A percentile compares a stretch with the other conserved stretches of the same genome.
Evolutionary conservation across 2,797 vertebrate genomes (phyloP).

Genomic region (Scolopax rusticola): DNA sequence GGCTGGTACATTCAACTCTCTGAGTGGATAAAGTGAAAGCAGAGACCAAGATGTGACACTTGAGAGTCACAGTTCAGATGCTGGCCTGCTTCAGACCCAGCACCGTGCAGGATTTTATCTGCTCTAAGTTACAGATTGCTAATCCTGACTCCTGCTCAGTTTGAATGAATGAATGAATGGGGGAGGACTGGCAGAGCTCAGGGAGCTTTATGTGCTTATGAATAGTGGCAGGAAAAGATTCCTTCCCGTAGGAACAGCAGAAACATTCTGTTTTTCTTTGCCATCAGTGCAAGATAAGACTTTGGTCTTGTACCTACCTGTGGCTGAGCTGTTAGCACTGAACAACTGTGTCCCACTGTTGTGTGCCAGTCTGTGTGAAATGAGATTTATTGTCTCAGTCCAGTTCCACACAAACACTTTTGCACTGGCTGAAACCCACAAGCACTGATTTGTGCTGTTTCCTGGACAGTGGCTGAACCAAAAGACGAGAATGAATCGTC

Average conservation of each 20-base stretch:
- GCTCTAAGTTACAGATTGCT: not conserved
- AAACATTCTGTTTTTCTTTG: not conserved
- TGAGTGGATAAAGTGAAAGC: not conserved
- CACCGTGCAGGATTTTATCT: not conserved
- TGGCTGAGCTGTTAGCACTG: not conserved
- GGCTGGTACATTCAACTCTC: not conserved
- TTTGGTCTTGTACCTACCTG: not conserved
- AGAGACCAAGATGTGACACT: not conserved
- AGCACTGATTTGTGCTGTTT: not conserved
- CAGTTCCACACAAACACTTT: not conserved
- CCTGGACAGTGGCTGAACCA: not conserved
- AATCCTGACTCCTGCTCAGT: not conserved
- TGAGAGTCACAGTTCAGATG: not conserved
- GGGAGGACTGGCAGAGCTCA: not conserved
- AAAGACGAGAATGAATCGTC: not conserved
- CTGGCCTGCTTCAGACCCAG: not conserved
- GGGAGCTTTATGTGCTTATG: not conserved
- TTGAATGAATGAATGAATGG: not conserved
- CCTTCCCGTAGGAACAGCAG: not conserved
- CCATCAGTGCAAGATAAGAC: not conserved
- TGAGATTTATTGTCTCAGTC: not conserved
- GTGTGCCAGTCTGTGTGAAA: not conserved
- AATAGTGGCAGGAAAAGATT: not conserved
- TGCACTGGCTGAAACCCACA: not conserved
- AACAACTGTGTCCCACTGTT: not conserved